These are phyloP conservation scores for Bothrops jararaca DNA, from an alignment of 2,113 vertebrate species.

Conservation along the genomic window DNA sequence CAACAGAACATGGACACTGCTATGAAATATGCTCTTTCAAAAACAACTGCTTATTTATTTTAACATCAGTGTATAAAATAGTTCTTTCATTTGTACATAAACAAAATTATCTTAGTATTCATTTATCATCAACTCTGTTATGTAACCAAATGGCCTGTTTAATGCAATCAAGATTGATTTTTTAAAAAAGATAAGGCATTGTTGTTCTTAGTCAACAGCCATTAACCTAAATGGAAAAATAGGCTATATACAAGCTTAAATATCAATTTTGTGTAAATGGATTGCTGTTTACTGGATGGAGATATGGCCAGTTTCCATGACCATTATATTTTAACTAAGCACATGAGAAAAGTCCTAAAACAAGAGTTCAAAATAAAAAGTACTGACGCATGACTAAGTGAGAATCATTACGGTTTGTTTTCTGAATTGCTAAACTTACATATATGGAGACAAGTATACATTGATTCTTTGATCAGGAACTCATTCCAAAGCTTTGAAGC, in stretches of 20 bases:
- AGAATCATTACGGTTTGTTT: constrained; percentile 1
- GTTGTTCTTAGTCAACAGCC: constrained; percentile 18
- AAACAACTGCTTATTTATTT: neutral
- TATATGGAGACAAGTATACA: neutral
- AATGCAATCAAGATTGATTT: constrained; percentile 2
- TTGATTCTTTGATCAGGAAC: neutral
- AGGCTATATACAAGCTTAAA: constrained; percentile 44
- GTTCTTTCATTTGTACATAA: neutral
- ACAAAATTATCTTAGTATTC: neutral
- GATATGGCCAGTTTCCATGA: constrained; percentile 1
- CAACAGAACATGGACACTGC: neutral
- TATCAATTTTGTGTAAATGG: constrained; percentile 16
- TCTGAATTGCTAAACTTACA: constrained; percentile 6
- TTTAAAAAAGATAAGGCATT: neutral
- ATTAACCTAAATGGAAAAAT: constrained; percentile 34
- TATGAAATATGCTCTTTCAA: neutral
- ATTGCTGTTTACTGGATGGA: constrained; percentile 19
- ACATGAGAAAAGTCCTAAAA: constrained; percentile 28
- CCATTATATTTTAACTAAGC: constrained; percentile 32
- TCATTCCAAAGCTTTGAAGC: constrained; percentile 1
- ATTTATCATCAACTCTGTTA: neutral
- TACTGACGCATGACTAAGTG: constrained; percentile 7
- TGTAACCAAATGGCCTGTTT: neutral
- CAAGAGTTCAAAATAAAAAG: constrained; percentile 43
- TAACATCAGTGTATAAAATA: neutral